Percentiles rank a stretch among this genome's conserved stretches.
These are phyloP conservation scores for Catagonus wagneri DNA, from an alignment of 2,113 vertebrate species.

Conservation along the genomic window DNA sequence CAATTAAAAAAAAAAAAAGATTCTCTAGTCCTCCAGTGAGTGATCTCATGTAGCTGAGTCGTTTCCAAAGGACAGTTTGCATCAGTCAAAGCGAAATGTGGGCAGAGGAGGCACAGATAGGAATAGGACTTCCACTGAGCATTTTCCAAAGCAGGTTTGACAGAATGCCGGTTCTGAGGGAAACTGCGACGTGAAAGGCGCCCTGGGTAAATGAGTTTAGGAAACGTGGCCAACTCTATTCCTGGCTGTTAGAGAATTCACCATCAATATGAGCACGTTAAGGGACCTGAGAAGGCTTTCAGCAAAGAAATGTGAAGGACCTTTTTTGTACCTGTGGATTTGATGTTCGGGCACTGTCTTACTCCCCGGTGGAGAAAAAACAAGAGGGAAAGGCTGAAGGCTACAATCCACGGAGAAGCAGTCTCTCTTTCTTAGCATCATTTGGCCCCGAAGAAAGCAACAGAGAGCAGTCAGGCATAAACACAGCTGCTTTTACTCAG, in stretches of 20 bases:
- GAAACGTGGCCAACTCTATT: neutral
- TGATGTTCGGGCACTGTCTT: neutral
- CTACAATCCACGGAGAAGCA: neutral
- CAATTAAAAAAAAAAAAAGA: neutral
- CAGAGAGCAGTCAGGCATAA: neutral
- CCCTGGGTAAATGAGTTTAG: neutral
- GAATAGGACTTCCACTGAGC: neutral
- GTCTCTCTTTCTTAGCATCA: neutral
- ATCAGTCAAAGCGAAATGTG: neutral
- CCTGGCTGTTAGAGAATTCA: neutral
- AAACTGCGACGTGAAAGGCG: neutral
- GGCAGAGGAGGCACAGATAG: neutral
- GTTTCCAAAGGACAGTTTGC: neutral
- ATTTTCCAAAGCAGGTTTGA: conserved; percentile 16
- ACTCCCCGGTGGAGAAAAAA: neutral
- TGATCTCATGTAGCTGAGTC: neutral
- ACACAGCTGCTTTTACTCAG: neutral
- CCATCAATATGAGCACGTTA: neutral
- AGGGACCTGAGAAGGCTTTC: neutral
- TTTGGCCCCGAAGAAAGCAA: conserved; percentile 10
- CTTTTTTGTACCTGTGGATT: neutral
- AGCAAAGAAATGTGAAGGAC: neutral
- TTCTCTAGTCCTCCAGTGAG: neutral
- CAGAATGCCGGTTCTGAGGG: neutral
- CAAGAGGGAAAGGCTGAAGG: neutral